Percentiles rank a stretch among this genome's conserved stretches.
phyloP scores from a whole-genome alignment of 1,140 invertebrate species.

The Megalonaias nervosa region DNA sequence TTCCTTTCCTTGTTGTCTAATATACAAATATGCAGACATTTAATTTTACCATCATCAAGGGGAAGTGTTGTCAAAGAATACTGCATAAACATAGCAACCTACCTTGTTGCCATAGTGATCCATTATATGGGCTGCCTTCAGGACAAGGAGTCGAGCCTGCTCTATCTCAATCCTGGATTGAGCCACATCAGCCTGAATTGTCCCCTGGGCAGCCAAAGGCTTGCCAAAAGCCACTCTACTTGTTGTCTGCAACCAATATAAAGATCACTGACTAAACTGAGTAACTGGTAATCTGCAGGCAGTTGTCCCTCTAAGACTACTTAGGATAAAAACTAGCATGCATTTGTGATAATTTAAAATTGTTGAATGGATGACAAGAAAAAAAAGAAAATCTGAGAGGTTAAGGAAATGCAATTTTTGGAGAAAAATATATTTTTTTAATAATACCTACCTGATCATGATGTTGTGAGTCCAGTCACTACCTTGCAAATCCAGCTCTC shows the following conservation, averaged over 20 bases:
- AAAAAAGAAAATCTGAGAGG: no score
- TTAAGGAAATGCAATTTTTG: no score
- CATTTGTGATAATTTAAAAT: no score
- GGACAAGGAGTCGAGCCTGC: slow-evolving; percentile 71
- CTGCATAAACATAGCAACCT: background rate
- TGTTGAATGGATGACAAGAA: no score
- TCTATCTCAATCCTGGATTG: slow-evolving; percentile 72
- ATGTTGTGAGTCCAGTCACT: no score
- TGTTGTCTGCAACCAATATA: slow-evolving; percentile 55
- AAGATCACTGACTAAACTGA: background rate
- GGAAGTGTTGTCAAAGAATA: background rate
- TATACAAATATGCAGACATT: background rate
- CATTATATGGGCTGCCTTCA: slow-evolving; percentile 74
- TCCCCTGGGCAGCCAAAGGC: slow-evolving; percentile 69
- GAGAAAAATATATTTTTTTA: no score
- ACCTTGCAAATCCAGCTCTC: no score
- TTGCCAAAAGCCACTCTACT: slow-evolving; percentile 71
- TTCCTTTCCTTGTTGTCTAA: background rate
- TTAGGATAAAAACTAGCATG: no score
- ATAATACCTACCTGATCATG: no score
- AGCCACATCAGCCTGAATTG: slow-evolving; percentile 71
- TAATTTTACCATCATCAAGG: background rate
- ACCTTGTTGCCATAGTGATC: slow-evolving; percentile 73
- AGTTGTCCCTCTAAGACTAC: no score
- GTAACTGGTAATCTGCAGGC: no score